phyloP scores from a whole-genome alignment of 2,113 vertebrate species.

The Petrocephalus microphthalmus region DNA sequence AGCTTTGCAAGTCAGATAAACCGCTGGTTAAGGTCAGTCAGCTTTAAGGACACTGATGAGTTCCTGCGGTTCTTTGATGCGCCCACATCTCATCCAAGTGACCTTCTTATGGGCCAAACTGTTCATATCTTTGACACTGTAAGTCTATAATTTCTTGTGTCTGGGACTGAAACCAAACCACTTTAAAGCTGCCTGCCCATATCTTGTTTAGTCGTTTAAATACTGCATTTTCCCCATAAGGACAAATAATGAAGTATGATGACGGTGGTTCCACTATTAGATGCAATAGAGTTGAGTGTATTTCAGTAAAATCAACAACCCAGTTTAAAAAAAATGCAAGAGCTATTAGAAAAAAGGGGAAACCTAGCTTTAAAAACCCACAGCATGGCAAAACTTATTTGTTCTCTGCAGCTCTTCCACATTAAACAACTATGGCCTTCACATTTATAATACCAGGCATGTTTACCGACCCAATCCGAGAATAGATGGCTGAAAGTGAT shows the following conservation, averaged over 20 bases:
- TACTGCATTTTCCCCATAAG: not conserved
- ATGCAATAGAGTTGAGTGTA: not conserved
- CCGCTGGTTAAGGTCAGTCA: not conserved
- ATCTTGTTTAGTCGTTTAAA: not conserved
- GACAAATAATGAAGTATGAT: not conserved
- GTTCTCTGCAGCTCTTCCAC: not conserved
- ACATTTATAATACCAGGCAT: conserved; percentile 2
- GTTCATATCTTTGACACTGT: not conserved
- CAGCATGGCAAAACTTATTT: not conserved
- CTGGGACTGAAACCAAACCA: not conserved
- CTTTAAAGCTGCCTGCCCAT: not conserved
- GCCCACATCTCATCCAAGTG: not conserved
- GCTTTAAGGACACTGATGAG: not conserved
- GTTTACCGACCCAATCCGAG: conserved; percentile 39
- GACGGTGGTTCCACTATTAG: not conserved
- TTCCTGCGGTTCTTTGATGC: not conserved
- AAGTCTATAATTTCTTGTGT: not conserved
- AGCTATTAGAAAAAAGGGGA: not conserved
- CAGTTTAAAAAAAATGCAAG: not conserved
- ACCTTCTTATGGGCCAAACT: not conserved
- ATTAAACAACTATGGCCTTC: conserved; percentile 27
- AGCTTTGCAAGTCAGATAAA: not conserved
- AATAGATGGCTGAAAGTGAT: conserved; percentile 41
- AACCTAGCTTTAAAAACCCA: not conserved
- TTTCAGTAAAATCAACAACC: not conserved